Evolutionary conservation across 2,888 invertebrate genomes (phyloP).

Genomic region (Amblyjoppa proteus): DNA sequence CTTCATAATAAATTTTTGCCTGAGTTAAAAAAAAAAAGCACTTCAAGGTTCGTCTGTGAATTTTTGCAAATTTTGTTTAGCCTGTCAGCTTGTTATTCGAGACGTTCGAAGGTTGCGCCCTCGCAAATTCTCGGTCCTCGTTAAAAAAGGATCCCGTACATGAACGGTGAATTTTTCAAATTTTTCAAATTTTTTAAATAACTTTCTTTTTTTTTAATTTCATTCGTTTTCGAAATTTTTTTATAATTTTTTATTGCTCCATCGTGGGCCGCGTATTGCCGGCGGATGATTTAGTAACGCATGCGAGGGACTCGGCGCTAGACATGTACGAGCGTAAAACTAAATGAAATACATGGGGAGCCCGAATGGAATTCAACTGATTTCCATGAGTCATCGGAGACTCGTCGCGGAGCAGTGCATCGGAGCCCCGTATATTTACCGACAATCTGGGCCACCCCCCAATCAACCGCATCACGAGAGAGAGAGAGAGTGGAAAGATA

Average conservation of each 20-base stretch:
- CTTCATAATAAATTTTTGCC: too few species aligned
- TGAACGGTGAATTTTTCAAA: too few species aligned
- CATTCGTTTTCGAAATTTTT: not conserved
- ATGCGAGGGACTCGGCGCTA: not conserved
- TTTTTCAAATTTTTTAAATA: too few species aligned
- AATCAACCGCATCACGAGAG: slow-evolving; percentile 65
- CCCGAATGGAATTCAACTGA: slow-evolving; percentile 64
- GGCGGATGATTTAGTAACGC: not conserved
- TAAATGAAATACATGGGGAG: slow-evolving; percentile 31
- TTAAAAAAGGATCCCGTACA: too few species aligned
- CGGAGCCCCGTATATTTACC: slow-evolving; percentile 60
- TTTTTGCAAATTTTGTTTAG: too few species aligned
- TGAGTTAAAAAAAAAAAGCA: too few species aligned
- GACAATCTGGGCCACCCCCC: slow-evolving; percentile 71
- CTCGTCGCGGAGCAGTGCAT: slow-evolving; percentile 45
- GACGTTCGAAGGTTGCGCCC: too few species aligned
- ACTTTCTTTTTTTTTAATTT: not conserved
- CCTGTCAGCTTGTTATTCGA: too few species aligned
- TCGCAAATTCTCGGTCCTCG: too few species aligned
- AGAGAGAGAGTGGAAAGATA: slow-evolving; percentile 36
- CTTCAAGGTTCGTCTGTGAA: too few species aligned
- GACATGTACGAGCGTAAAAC: slow-evolving; percentile 1
- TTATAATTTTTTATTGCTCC: not conserved
- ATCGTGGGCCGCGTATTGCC: not conserved
- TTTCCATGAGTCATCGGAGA: slow-evolving; percentile 68